Base-by-base conservation (phyloP, 2,113 vertebrate species). In the Noctilio leporinus region DNA sequence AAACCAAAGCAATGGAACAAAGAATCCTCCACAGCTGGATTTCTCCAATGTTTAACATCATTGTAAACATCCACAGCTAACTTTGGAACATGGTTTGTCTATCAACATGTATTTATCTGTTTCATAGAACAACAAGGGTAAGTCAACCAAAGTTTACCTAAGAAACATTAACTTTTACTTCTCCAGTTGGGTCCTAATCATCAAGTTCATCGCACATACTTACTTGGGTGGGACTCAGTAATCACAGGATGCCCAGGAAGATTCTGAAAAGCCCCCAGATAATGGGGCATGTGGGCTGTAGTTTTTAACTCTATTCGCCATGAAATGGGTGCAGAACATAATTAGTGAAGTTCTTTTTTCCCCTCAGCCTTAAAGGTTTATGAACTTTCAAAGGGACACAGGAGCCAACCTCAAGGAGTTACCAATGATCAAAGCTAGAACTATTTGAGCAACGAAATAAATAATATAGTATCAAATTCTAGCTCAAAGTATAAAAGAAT, bases 31-130 rank as follows among this genome's bases (percentile, higher is more conserved):
- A 19, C 40, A 55, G 51, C 72, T 64, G 70, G 57, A 57, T 62
- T 26, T 87, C 76, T 76, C 76, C 82, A 53, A 0, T 80, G 83
- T 95, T 90, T 92, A 88, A 38, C 6, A 17, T 33, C 10, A 24
- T 30, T 45, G 22, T 95, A 96, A 95, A 96, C 88, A 95, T 51
- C 47, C 49, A 38, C 1, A 16, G 26, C 94, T 95, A 95, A 86
- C 35, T 93, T 73, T 86, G 94, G 72, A 84, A 81, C 8, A 28
- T 4, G 15, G 40, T 72, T 45, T 62, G 9, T 67, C 28, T 59
- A 9, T 76, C 57, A 85, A 84, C 65, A 45, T 5, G 38, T 28
- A 51, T 38, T 30, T 53, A 35, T 38, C 57, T 82, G 53, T 57
- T 69, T 86, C 43, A 57, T 35, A 90, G n/a, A 93, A 57, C 10